Evolutionary conservation across 1,140 invertebrate species (phyloP), one percentile per base, ranked within the genome.

Genomic region (Venturia canescens): DNA sequence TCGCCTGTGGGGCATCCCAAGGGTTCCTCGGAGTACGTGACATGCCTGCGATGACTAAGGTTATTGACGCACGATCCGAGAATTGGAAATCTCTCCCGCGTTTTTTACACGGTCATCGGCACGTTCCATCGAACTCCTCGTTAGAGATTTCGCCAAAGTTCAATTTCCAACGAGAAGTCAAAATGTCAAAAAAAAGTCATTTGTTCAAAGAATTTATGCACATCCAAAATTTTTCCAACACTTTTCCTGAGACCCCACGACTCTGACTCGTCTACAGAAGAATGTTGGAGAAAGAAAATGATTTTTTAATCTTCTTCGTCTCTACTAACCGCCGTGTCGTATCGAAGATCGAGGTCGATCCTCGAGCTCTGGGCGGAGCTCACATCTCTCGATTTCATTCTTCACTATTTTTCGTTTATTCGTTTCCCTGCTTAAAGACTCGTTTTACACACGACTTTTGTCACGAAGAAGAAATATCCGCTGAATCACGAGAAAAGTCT

Each of bases 11-110:
- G 23, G 38, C 38, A 26, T 21, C 16, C 72, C 2, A 75, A 50
- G 23, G n/a, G 16, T 75, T 75, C 72, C 38, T 48, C 67, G 27
- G 48, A 76, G 72, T 53, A 67, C 38, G 76, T 44, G 29, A 78
- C 27, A 16, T 21, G 60, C 26, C 31, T 38, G 23, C 53, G 76
- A 78, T 78, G 76, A 78, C 76, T 78, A 78, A 67, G 66, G 7
- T 34, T 3, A 78, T 78, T 31, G 76, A 38, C 53, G 53, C 21
- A 5, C 21, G 31, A 60, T 57, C 21, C 34, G 48, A 66, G 76
- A 78, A 78, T 78, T 57, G 44, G 63, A 44, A 44, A 44, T 44
- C 13, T 44, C 38, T 9, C 7, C 7, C 38, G 11, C 7, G 38
- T 5, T 44, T 44, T 44, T 11, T 44, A 44, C 7, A 44, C 38